Evolutionary conservation across 2,113 vertebrate genomes (phyloP), one percentile per base, ranked within the genome.

Genomic region (Mellivora capensis): DNA sequence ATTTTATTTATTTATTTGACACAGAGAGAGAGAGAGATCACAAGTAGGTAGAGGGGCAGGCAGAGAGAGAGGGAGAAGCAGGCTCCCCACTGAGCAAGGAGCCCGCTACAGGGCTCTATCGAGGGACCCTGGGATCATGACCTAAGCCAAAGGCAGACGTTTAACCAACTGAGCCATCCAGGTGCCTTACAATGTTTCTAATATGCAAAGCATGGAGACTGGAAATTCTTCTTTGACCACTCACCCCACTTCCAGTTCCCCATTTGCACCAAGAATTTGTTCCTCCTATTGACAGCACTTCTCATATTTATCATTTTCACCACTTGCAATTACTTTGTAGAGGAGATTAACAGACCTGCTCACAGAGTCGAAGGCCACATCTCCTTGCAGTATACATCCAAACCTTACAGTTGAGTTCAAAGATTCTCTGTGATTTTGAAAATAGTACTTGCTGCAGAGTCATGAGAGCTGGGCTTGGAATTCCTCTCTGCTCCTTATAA

Each of bases 71-170:
- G 62, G 62, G 62, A 67, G 31, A 17, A 34, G 31, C 62, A 34
- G 62, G 29, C 14, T 67, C 62, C 31, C 31, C 62, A 34, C 62
- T 67, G 31, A 67, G 62, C 62, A 67, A 15, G 3, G 62, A 67
- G 14, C 7, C 61, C 31, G 0, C 31, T 34, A 15, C 1, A 0
- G 31, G 31, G 31, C 14, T 67, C 14, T 1, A 7, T 67, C 6
- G 0, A 2, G 31, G 14, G 62, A 67, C 31, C 6, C 62, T 67
- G 31, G 31, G 31, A 34, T 67, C 31, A 34, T 67, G 31, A 17
- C 31, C 31, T 17, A 6, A 34, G 14, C 31, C 13, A 1, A 34
- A 67, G 31, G 62, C 31, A 34, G 62, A 34, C 1, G 1, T 34
- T 64, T 34, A 67, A 67, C 62, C 62, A 3, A 34, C 31, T 67